Base-by-base conservation (phyloP, 2,888 invertebrate species). In the Cryptocephalus moraei region DNA sequence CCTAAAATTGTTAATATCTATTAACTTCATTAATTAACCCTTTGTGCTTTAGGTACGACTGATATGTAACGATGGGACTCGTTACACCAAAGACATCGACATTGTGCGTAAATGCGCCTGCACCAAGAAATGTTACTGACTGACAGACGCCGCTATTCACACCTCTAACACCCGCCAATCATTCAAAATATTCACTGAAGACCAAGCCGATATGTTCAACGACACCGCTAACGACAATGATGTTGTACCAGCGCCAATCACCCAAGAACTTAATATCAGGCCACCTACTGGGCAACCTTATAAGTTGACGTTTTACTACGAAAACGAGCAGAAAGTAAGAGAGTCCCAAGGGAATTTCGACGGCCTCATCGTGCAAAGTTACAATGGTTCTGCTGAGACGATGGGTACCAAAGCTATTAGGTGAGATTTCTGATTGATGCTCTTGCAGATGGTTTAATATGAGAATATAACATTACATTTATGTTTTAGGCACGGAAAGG, bases 81-180 rank as follows among this genome's bases (percentile, higher is more conserved):
- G 90, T 53, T 94, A 91, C 78, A 90, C 91, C 72, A 92, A 93
- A 79, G 91, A 94, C 67, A 84, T 96, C 65, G 94, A 95, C 67
- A 89, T 96, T 70, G 91, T 96, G 67, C 86, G 94, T 69, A 94
- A 94, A 72, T 96, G 96, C 74, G 90, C 91, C 58, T 95, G 95
- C 78, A 86, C 86, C 62, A 89, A 90, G 75, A 91, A 91, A 76
- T 92, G 91, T 75, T 82, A 84, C 79, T 83, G 78, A 77, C 77
- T 78, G 77, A 74, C 73, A 74, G 70, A 76, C 71, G 78, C 76
- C 77, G 75, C 77, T 77, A 75, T 72, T 68, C 69, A 69, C 70
- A 70, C 64, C 68, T 69, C 70, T 68, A 66, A 69, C 67, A 60
- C 47, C 33, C 47, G 41, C 50, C 40, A 33, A 34, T 32, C 47